Evolutionary conservation across 2,888 invertebrate genomes (phyloP).

Genomic region (Nephrotoma flavescens): DNA sequence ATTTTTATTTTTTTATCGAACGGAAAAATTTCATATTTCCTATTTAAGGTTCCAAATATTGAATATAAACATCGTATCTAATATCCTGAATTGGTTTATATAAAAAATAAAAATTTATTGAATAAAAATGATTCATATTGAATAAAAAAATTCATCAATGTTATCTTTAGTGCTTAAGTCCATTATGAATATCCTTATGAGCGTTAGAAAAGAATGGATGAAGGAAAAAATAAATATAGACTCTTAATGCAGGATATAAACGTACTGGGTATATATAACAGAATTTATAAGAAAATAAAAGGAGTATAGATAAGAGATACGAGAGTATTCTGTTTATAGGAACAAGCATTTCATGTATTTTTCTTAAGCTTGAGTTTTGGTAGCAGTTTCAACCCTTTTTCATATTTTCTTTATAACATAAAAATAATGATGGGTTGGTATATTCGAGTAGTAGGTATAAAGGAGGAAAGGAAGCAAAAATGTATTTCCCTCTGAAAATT

Average conservation of each 20-base stretch:
- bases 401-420: not conserved
- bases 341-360: not conserved
- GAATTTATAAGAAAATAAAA: not conserved
- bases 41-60: not conserved
- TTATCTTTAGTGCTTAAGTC: not conserved
- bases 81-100: not conserved
- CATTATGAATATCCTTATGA: not conserved
- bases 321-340: not conserved
- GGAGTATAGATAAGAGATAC: not conserved
- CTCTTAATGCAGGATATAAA: not conserved
- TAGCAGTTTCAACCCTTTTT: not conserved
- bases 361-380: not conserved
- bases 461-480: not conserved
- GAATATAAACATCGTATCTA: not conserved
- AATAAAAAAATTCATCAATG: not conserved
- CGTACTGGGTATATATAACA: not conserved
- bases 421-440: not conserved
- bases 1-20: not conserved
- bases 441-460: not conserved
- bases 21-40: not conserved
- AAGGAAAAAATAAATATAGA: not conserved
- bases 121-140: not conserved
- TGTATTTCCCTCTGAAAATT: not conserved
- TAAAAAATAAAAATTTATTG: not conserved
- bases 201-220: not conserved